A percentile compares a stretch with the other conserved stretches of the same genome.
These are phyloP conservation scores for Neoniphon sammara DNA, from an alignment of 2,797 vertebrate species.

Conservation along the genomic window DNA sequence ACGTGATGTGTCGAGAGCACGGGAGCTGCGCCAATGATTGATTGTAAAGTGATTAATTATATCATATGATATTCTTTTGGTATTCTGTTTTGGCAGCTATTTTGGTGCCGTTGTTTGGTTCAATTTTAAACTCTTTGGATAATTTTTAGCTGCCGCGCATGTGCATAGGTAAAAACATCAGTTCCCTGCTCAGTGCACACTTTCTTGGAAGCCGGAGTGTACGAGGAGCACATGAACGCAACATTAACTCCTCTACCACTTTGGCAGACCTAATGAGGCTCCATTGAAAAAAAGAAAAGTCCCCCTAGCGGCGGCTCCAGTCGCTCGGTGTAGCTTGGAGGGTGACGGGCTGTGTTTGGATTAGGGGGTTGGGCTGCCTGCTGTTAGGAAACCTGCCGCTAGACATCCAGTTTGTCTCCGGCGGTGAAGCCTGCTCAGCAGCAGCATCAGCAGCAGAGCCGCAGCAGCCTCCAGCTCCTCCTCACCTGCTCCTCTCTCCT, in stretches of 20 bases:
- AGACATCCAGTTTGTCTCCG: slow-evolving; percentile 63
- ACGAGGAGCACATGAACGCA: slow-evolving; percentile 35
- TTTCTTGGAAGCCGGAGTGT: background rate
- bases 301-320: slow-evolving; percentile 71
- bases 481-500: slow-evolving; percentile 54
- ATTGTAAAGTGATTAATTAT: too few relatives aligned
- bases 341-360: slow-evolving; percentile 65
- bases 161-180: too few relatives aligned
- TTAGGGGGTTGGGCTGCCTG: slow-evolving; percentile 76
- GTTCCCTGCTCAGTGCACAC: too few relatives aligned
- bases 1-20: too few relatives aligned
- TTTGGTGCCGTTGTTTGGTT: too few relatives aligned
- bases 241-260: slow-evolving; percentile 42
- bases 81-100: too few relatives aligned
- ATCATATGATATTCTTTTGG: too few relatives aligned
- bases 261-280: slow-evolving; percentile 58
- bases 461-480: slow-evolving; percentile 64
- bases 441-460: slow-evolving; percentile 62
- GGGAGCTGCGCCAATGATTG: too few relatives aligned
- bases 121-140: too few relatives aligned
- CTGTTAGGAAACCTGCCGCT: slow-evolving; percentile 70
- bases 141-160: too few relatives aligned
- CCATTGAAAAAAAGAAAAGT: slow-evolving; percentile 20
- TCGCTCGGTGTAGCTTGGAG: slow-evolving; percentile 47
- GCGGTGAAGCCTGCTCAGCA: slow-evolving; percentile 63